Evolutionary conservation across 2,888 invertebrate species (phyloP), one percentile per base, ranked within the genome.

Genomic region (Mimachlamys varia): DNA sequence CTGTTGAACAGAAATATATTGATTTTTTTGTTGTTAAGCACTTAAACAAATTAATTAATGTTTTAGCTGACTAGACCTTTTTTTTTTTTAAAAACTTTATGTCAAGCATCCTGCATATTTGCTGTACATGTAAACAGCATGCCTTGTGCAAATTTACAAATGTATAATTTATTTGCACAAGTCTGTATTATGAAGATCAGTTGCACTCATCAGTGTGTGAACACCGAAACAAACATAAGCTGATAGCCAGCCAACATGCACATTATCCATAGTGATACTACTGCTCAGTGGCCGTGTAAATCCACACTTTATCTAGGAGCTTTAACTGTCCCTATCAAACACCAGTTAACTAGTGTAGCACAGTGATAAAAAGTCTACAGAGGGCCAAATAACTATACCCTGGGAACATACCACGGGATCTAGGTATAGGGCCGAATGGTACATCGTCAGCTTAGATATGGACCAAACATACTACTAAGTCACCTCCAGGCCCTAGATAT

Each of bases 371-470:
- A 76, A 76, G 33, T 76, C 7, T 19, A 76, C 76, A 62, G 7
- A 76, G 76, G 7, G 33, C 27, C 33, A 27, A 3, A 44, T 19
- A 5, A 33, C 33, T 76, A 27, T 33, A 33, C 5, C 76, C 76
- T 76, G 76, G 76, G 76, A 76, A 76, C 76, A 76, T 76, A 76
- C 76, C 76, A 22, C 10, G 33, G 76, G 76, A 76, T 76, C 76
- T 33, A 76, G 76, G 76, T 12, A 58, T 10, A n/a, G 22, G 19
- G 19, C 22, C 10, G 27, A 33, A 33, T 12, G 33, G 76, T 33
- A 33, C 33, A 44, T 44, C 44, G 44, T 44, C 44, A 44, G 44
- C 44, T 44, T 5, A 44, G 7, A 44, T 44, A 44, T 44, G 44
- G 44, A 44, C 44, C 44, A n/a, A n/a, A n/a, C n/a, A 44, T 44